Evolutionary conservation across 2,888 invertebrate species (phyloP), one percentile per base, ranked within the genome.

Genomic region (Hyposoter didymator): DNA sequence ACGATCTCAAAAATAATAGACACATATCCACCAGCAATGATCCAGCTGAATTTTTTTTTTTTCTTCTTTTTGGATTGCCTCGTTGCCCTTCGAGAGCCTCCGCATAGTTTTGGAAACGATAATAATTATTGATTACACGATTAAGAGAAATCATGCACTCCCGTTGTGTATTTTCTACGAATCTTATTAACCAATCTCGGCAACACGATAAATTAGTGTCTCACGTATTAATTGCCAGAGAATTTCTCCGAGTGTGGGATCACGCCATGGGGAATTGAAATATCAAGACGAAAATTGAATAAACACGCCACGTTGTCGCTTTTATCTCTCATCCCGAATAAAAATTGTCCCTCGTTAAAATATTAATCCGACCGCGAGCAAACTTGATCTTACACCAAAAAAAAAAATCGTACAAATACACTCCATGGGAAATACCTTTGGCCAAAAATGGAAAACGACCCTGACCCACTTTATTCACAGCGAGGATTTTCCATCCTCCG

Each of bases 161-260:
- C 52, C 52, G 55, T 55, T 22, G 45, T 74, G 19, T 64, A 47
- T 49, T 59, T 49, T 62, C 66, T 59, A 73, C 62, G 73, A 55
- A 84, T 84, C 78, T 81, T 78, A 59, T 82, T 69, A 78, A 45
- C 39, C 32, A 74, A 67, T 74, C 59, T 59, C 69, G 17, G 55
- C 35, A 75, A 79, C 12, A 39, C 75, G 35, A 85, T 85, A 85
- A 85, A 85, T 85, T 85, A 52, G 66, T 72, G 72, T 73, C 80
- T 47, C 64, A 39, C 19, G 35, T 80, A 84, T 84, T 80, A 79
- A 84, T 84, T 75, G 70, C 67, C 67, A 52, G 22, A 64, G 52
- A 64, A 45, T 47, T 28, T 70, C 64, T 66, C 32, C 74, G 52
- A 62, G 82, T 76, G 75, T 62, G 62, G 49, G 55, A 70, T 76